Percentiles rank a stretch among this genome's conserved stretches.
Evolutionary conservation across 2,113 vertebrate species (phyloP).

Genomic region (Atlantisia rogersi): DNA sequence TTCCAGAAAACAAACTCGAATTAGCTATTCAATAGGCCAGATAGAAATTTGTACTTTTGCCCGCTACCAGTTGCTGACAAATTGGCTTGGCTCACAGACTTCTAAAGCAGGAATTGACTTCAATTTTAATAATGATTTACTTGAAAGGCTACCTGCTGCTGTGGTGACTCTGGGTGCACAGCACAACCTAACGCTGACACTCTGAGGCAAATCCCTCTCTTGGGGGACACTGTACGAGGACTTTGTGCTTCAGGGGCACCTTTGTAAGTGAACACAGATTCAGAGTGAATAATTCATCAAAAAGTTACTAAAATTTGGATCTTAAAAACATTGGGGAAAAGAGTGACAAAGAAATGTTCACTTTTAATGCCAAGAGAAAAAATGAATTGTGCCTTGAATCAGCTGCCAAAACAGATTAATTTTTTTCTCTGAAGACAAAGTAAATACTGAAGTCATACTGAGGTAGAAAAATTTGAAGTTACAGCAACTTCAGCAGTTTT

Average conservation of each 20-base stretch:
- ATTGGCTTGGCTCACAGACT: constrained; percentile 82
- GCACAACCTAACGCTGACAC: constrained; percentile 32
- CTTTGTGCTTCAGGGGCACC: neutral
- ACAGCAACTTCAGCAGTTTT: neutral
- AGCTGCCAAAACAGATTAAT: neutral
- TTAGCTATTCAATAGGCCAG: constrained; percentile 81
- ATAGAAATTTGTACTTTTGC: constrained; percentile 83
- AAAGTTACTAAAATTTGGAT: neutral
- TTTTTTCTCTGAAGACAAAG: neutral
- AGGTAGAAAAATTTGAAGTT: neutral
- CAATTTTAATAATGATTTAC: constrained; percentile 72
- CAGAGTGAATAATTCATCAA: neutral
- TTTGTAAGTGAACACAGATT: neutral
- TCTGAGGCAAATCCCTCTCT: constrained; percentile 18
- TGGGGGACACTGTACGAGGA: neutral
- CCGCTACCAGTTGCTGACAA: constrained; percentile 83
- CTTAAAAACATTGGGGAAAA: neutral
- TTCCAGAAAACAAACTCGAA: constrained; percentile 84
- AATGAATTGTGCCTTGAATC: neutral
- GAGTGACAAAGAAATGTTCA: neutral
- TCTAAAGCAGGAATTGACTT: constrained; percentile 82
- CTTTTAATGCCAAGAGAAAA: neutral
- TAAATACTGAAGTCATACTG: neutral
- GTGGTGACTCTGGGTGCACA: constrained; percentile 61
- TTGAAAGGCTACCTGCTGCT: constrained; percentile 80